A percentile compares a stretch with the other conserved stretches of the same genome.
Conservation (phyloP, 2,113 vertebrate genomes). For the Notechis scutatus region DNA sequence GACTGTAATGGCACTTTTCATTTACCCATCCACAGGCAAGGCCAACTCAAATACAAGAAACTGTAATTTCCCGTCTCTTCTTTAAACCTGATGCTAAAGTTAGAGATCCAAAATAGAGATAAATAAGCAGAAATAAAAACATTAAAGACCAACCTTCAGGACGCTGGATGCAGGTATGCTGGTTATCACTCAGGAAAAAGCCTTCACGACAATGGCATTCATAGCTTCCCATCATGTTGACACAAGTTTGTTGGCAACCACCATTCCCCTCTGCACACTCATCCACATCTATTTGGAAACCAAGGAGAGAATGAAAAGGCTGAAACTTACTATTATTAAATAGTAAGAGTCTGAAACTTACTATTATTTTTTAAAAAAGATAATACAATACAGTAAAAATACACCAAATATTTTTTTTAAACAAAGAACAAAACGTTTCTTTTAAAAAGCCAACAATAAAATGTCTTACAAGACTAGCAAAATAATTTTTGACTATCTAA, state of each 20-base stretch:
- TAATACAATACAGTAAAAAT: neutral
- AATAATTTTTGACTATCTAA: neutral
- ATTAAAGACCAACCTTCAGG: conserved; percentile 81
- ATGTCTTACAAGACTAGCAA: neutral
- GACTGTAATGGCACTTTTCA: neutral
- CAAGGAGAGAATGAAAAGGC: neutral
- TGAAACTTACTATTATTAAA: neutral
- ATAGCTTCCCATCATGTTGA: conserved; percentile 99
- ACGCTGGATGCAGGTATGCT: conserved; percentile 97
- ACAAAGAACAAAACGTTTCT: neutral
- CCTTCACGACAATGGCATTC: conserved; percentile 95
- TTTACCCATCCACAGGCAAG: neutral
- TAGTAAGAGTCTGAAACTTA: neutral
- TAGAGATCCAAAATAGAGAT: neutral
- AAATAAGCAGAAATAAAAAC: accelerated
- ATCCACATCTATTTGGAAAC: conserved; percentile 82
- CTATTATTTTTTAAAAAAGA: neutral
- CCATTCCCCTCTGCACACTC: conserved; percentile 94
- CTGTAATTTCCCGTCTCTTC: neutral
- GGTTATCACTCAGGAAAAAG: conserved; percentile 98
- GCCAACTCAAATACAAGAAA: neutral
- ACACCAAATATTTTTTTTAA: neutral
- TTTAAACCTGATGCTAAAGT: neutral
- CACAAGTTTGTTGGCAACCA: conserved; percentile 94
- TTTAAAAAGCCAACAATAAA: neutral